These are phyloP conservation scores for Chrysemys picta DNA, from an alignment of 2,113 vertebrate species.

Conservation along the genomic window DNA sequence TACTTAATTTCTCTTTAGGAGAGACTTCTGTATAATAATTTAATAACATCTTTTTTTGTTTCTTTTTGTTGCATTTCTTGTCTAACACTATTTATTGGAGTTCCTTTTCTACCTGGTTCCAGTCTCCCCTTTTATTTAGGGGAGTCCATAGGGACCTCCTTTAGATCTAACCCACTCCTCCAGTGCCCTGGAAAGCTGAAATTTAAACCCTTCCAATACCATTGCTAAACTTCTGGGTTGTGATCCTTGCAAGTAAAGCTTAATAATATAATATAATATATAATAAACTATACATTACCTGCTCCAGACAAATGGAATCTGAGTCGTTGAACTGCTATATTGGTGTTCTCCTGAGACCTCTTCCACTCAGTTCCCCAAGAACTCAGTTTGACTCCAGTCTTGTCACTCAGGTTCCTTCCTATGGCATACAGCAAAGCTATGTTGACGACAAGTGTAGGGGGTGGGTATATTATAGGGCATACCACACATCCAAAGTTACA, in stretches of 20 bases:
- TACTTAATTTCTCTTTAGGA: background rate
- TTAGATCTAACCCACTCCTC: background rate
- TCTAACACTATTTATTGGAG: no score
- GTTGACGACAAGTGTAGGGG: background rate
- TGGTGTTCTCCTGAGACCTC: background rate
- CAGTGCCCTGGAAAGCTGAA: background rate
- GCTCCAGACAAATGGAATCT: background rate
- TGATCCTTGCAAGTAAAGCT: background rate
- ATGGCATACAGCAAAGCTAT: background rate
- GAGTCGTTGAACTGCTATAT: background rate
- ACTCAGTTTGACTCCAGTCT: background rate
- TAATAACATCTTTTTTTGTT: no score
- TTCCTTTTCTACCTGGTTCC: no score
- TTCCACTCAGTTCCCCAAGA: background rate
- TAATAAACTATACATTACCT: background rate
- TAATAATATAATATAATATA: background rate
- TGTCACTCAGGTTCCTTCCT: background rate
- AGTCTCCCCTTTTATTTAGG: background rate
- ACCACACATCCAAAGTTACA: background rate
- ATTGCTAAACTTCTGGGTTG: background rate
- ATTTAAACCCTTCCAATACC: background rate
- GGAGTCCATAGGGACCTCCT: background rate
- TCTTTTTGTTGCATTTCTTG: no score
- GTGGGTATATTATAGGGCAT: background rate
- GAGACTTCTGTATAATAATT: no score